Base-by-base conservation (phyloP, 2,888 invertebrate species). In the Tetropium fuscum region DNA sequence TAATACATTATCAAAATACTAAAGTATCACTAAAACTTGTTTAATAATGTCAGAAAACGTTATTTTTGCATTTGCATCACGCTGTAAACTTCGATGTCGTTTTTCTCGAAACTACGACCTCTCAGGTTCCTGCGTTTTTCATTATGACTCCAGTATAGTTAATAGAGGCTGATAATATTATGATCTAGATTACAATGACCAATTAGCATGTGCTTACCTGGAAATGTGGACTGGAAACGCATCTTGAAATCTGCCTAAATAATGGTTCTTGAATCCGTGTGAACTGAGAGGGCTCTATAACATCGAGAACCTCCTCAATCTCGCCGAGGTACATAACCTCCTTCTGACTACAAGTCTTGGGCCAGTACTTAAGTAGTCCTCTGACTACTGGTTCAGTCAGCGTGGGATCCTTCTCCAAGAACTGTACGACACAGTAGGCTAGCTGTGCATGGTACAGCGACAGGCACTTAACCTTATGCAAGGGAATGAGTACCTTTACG, bases 251-350 rank as follows among this genome's bases (percentile, higher is more conserved):
- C 88, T 99, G 98, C 82, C 94, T 92, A 86, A 99, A 99, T 72
- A 99, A 87, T 66, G 97, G 95, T 81, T 94, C 95, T 87, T 98
- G 98, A 79, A 99, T 96, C 87, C 97, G 97, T 80, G 92, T 93
- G 87, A 99, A 99, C 85, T 99, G 98, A 74, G 94, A 92, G 73
- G 98, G 98, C 86, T 99, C 99, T 84, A 99, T 98, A 72, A 99
- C 98, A 84, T 99, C 99, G 82, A 99, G 87, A 77, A 99, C 96
- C 84, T 99, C 99, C 84, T 99, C 99, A 74, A 99, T 91, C 85
- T 99, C 99, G 64, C 98, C 98, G 80, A 99, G 88, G 85, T 98
- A 99, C 98, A 99, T 99, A 71, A 99, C 98, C 85, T 99, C 98
- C 82, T 99, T 99, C 54, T 97, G 97, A 75, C 97, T 97, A 84